Evolutionary conservation across 2,888 invertebrate species (phyloP).

Genomic region (Argyresthia goedartella): DNA sequence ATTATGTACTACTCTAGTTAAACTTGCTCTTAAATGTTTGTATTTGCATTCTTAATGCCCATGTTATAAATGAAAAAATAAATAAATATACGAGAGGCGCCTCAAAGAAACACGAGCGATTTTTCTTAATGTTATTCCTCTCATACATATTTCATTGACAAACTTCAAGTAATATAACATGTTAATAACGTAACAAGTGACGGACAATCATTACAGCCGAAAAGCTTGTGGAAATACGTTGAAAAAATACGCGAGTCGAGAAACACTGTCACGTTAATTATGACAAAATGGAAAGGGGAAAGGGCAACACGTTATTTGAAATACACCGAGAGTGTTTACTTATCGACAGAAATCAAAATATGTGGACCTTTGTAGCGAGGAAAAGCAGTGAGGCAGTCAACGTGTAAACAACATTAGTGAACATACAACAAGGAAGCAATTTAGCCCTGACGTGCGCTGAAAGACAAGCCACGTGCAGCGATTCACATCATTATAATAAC

Average conservation of each 20-base stretch:
- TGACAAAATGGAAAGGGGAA: background rate
- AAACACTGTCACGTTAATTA: conserved; percentile 1
- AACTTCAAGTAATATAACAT: conserved; percentile 43
- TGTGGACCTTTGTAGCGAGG: background rate
- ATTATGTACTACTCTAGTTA: no score
- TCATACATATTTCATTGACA: conserved; percentile 53
- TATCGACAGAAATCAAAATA: conserved; percentile 4
- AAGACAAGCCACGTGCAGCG: conserved; percentile 17
- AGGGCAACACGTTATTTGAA: background rate
- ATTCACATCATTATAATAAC: conserved; percentile 25
- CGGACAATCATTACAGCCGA: conserved; percentile 1
- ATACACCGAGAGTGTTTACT: background rate
- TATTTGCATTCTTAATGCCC: no score
- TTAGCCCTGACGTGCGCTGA: conserved; percentile 7
- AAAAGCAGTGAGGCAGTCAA: conserved; percentile 8
- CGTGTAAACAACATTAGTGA: conserved; percentile 9
- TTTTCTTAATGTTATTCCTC: conserved; percentile 56
- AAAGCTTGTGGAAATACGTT: background rate
- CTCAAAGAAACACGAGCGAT: conserved; percentile 36
- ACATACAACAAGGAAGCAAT: conserved; percentile 9
- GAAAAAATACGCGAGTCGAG: background rate
- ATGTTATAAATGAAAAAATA: no score
- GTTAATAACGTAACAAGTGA: conserved; percentile 37
- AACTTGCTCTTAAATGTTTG: no score
- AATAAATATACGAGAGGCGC: conserved; percentile 31